phyloP scores from a whole-genome alignment of 1,140 invertebrate genomes.

The Vollenhovia emeryi region DNA sequence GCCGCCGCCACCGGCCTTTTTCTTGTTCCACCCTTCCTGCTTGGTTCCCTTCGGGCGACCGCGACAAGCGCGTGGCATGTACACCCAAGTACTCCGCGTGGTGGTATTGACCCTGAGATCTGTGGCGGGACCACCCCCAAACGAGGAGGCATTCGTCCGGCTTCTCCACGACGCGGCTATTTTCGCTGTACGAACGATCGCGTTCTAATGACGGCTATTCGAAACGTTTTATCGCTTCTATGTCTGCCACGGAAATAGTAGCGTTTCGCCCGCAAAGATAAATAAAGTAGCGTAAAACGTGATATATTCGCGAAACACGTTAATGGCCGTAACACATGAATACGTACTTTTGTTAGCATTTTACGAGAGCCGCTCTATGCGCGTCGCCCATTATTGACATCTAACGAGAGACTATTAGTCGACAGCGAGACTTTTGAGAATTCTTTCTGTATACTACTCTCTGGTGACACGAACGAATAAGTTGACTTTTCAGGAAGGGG shows the following conservation, averaged over 20 bases:
- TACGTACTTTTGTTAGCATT: not conserved
- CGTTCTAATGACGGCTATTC: conserved; percentile 34
- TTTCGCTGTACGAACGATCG: conserved; percentile 6
- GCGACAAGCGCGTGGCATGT: conserved; percentile 58
- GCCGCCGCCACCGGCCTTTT: not conserved
- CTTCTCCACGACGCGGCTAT: conserved; percentile 6
- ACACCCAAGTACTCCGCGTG: conserved; percentile 41
- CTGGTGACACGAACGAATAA: conserved; percentile 61
- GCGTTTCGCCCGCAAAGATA: conserved; percentile 9
- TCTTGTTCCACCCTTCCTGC: conserved; percentile 40
- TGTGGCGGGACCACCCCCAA: conserved; percentile 24
- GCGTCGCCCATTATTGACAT: conserved; percentile 59
- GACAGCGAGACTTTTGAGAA: conserved; percentile 37
- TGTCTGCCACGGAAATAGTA: conserved; percentile 35
- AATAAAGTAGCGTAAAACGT: conserved; percentile 39
- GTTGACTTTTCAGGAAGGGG: conserved; percentile 49
- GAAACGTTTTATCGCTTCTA: conserved; percentile 28
- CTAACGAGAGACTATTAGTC: conserved; percentile 55
- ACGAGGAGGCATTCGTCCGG: conserved; percentile 35
- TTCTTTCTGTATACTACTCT: not conserved
- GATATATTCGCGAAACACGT: conserved; percentile 51
- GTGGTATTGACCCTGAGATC: conserved; percentile 5
- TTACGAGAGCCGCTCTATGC: conserved; percentile 7
- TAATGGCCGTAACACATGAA: conserved; percentile 48
- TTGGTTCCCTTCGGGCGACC: not conserved